Percentiles rank a stretch among this genome's conserved stretches.
phyloP scores from a whole-genome alignment of 2,888 invertebrate species.

The Periphyllus acericola region DNA sequence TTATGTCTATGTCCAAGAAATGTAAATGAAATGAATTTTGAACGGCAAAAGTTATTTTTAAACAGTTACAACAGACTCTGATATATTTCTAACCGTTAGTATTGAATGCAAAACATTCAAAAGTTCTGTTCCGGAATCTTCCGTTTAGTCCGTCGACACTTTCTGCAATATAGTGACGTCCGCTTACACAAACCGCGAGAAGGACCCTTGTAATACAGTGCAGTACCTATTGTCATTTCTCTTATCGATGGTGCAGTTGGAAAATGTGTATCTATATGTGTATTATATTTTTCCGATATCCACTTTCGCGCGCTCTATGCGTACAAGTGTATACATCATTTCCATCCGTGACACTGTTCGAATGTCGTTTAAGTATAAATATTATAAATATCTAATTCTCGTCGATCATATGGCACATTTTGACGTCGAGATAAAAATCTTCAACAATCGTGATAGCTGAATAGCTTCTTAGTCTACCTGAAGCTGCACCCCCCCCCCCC shows the following conservation, averaged over 20 bases:
- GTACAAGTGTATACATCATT: neutral
- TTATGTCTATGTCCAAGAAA: slow-evolving; percentile 17
- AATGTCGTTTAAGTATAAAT: no score
- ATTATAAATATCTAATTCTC: no score
- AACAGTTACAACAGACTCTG: neutral
- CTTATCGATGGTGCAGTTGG: neutral
- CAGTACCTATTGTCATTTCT: neutral
- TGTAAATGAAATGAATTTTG: slow-evolving; percentile 30
- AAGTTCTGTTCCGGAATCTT: neutral
- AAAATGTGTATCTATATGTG: neutral
- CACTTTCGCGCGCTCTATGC: neutral
- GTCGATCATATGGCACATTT: no score
- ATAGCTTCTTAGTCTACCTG: no score
- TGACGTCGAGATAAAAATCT: no score
- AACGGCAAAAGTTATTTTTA: slow-evolving; percentile 35
- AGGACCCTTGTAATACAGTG: neutral
- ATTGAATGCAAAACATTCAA: slow-evolving; percentile 26
- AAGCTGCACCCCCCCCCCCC: no score
- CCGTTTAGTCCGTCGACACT: neutral
- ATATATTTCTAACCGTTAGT: neutral
- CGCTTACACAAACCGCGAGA: neutral
- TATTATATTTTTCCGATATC: neutral
- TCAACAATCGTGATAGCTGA: no score
- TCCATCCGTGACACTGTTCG: neutral
- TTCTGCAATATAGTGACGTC: neutral